phyloP scores from a whole-genome alignment of 2,797 vertebrate species.

The Dicrostonyx torquatus region DNA sequence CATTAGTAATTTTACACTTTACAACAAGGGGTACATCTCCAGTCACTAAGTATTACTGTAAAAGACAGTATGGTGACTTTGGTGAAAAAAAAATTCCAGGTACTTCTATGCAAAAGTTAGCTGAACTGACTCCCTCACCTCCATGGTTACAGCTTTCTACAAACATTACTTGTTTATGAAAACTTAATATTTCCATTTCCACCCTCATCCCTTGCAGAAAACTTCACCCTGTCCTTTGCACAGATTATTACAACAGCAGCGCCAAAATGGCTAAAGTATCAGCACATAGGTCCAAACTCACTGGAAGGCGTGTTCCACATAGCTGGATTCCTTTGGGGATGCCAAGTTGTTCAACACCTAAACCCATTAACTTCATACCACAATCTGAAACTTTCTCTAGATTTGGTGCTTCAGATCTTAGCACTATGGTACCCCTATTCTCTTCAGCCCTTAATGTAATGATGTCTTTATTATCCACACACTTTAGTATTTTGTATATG shows the following conservation, averaged over 20 bases:
- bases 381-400: background rate
- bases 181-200: background rate
- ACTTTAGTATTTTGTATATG: constrained; percentile 98
- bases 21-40: constrained; percentile 89
- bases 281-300: constrained; percentile 96
- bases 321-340: constrained; percentile 93
- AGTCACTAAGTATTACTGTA: constrained; percentile 95
- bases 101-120: constrained; percentile 97
- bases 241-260: constrained; percentile 96
- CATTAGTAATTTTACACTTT: background rate
- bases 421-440: constrained; percentile 93
- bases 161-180: background rate
- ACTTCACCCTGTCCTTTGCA: constrained; percentile 96
- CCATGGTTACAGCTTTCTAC: constrained; percentile 96
- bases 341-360: background rate
- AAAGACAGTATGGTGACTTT: constrained; percentile 96
- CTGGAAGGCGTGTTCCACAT: constrained; percentile 97
- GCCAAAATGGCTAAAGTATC: constrained; percentile 96
- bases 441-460: constrained; percentile 96
- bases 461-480: constrained; percentile 96
- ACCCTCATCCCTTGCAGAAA: constrained; percentile 83
- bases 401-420: constrained; percentile 96
- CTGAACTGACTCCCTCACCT: constrained; percentile 97
- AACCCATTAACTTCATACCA: background rate
- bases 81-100: constrained; percentile 98